Base-by-base conservation (phyloP, 2,797 vertebrate genomes). In the Protonibea diacanthus region DNA sequence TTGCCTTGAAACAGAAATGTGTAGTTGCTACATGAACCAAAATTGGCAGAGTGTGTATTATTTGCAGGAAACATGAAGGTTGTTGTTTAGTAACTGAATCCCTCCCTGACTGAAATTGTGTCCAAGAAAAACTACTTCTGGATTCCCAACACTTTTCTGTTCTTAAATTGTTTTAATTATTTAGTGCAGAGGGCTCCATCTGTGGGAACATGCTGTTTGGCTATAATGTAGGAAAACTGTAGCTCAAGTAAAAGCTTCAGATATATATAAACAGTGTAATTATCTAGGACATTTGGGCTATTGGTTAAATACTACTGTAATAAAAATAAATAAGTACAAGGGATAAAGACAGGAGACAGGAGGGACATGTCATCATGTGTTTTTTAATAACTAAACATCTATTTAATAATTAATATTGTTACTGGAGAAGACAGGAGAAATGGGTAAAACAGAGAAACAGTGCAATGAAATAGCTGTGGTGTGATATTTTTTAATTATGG, bases 131-230 rank as follows among this genome's bases (percentile, higher is more conserved):
- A 23, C n/a, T 27, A 12, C 6, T 38, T 8, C 11, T 27, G 14
- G 23, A 57, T 61, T 58, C 14, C 18, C 48, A 57, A 17, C 51
- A 69, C 45, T 40, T 70, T 70, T 75, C 17, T 74, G 14, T 72
- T 45, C 33, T 61, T 60, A n/a, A 59, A 51, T 45, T 45, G 17
- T 58, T 63, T 25, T 18, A 51, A 57, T 38, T n/a, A 0, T 58
- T 14, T n/a, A 12, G 56, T n/a, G 38, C 44, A 63, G 14, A 60
- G 42, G 56, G 20, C 20, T 62, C 14, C 15, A 20, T 56, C 25
- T 4, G 27, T 56, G n/a, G 23, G 60, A 59, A 51, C 15, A 68
- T 67, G 12, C 3, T 51, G 21, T 64, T 25, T 68, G 18, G 6
- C 27, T n/a, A 5, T 59, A 21, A 23, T 21, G 12, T 18, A 57